Percentiles rank a stretch among this genome's conserved stretches.
These are phyloP conservation scores for Picathartes gymnocephalus DNA, from an alignment of 2,113 vertebrate species.

Conservation along the genomic window DNA sequence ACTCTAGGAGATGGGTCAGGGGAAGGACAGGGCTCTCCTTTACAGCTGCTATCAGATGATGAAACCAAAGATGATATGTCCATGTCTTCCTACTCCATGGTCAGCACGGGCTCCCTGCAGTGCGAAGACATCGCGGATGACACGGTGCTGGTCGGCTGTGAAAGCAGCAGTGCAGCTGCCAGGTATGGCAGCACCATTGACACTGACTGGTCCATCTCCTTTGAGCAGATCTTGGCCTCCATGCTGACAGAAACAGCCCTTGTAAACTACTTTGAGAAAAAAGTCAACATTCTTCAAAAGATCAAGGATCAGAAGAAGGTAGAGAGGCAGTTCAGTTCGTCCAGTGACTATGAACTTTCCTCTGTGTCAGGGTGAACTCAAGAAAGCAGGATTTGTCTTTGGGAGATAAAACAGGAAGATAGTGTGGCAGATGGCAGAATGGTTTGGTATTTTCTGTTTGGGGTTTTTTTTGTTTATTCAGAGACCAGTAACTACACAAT, in stretches of 20 bases:
- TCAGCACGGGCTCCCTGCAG: constrained; percentile 86
- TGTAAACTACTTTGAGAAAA: constrained; percentile 94
- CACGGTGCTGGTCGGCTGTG: constrained; percentile 81
- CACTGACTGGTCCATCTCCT: constrained; percentile 92
- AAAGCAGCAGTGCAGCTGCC: constrained; percentile 50
- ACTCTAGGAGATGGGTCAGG: constrained; percentile 56
- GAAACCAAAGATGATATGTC: constrained; percentile 90
- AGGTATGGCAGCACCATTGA: constrained; percentile 79
- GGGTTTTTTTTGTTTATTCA: not conserved
- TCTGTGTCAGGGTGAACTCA: constrained; percentile 73
- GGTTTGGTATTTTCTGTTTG: constrained; percentile 25
- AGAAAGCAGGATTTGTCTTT: not conserved
- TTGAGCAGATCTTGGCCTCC: constrained; percentile 95
- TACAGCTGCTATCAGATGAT: constrained; percentile 77
- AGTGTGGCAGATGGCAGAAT: constrained; percentile 34
- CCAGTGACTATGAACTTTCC: constrained; percentile 86
- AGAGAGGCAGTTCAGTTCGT: constrained; percentile 87
- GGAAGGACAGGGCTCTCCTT: constrained; percentile 66
- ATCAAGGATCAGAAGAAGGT: constrained; percentile 85
- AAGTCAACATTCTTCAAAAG: constrained; percentile 79
- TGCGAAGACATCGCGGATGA: constrained; percentile 90
- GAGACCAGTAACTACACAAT: constrained; percentile 33
- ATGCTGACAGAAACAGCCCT: constrained; percentile 89
- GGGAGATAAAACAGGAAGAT: not conserved
- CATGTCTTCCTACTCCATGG: constrained; percentile 91